Evolutionary conservation across 2,113 vertebrate genomes (phyloP).

Genomic region (Xenopus laevis): DNA sequence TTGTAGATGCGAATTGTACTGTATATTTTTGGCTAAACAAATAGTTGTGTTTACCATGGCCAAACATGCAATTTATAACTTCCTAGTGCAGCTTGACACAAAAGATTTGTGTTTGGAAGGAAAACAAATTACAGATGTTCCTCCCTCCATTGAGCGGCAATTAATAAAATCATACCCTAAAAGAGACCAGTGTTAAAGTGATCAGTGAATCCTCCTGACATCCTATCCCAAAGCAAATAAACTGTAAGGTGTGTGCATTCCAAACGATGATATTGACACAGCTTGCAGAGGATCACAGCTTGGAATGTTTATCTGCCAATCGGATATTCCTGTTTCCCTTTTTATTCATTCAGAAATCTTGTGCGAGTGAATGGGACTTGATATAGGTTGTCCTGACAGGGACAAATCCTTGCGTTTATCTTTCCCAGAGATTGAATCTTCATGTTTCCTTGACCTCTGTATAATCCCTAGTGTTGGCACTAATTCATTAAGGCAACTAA

Average conservation of each 20-base stretch:
- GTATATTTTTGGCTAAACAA: neutral
- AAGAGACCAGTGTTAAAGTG: slow-evolving; percentile 8
- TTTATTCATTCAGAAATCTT: neutral
- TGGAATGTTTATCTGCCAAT: slow-evolving; percentile 33
- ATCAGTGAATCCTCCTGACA: slow-evolving; percentile 22
- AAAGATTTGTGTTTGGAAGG: neutral
- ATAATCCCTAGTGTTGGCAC: too few species aligned
- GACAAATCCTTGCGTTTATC: slow-evolving; percentile 13
- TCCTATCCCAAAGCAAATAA: slow-evolving; percentile 28
- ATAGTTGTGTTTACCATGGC: neutral
- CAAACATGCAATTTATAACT: neutral
- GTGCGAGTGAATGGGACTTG: slow-evolving; percentile 1
- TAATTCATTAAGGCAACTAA: too few species aligned
- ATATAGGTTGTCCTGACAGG: neutral
- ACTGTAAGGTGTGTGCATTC: slow-evolving; percentile 30
- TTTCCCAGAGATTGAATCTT: slow-evolving; percentile 21
- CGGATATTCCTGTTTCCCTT: slow-evolving; percentile 23
- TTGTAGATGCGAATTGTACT: neutral
- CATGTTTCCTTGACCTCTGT: too few species aligned
- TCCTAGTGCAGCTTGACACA: neutral
- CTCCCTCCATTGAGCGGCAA: neutral
- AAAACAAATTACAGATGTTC: neutral
- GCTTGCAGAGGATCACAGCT: slow-evolving; percentile 40
- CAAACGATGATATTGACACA: slow-evolving; percentile 34
- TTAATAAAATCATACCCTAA: neutral